Conservation (phyloP, 2,888 invertebrate genomes). For the Caenorhabditis sinica region DNA sequence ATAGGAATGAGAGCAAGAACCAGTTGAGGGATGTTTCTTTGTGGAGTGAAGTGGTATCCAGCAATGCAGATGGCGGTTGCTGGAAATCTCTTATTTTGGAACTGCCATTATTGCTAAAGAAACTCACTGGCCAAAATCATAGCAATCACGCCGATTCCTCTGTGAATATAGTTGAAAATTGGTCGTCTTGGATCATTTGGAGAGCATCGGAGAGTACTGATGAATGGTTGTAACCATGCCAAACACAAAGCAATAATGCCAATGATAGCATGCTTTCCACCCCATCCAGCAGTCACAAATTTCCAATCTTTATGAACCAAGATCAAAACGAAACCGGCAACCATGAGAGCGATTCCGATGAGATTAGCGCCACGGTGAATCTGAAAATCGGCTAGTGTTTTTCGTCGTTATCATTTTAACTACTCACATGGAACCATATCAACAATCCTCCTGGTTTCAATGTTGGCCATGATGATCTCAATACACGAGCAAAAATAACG, state of each 20-base stretch:
- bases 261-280: constrained; percentile 66
- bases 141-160: constrained; percentile 72
- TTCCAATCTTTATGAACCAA: constrained; percentile 71
- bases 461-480: constrained; percentile 72
- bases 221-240: constrained; percentile 76
- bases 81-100: constrained; percentile 39
- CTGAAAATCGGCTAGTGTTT: constrained; percentile 52
- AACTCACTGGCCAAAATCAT: constrained; percentile 73
- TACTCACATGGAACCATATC: constrained; percentile 77
- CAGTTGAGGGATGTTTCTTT: constrained; percentile 49
- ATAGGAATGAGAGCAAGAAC: constrained; percentile 66
- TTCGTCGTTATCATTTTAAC: background rate
- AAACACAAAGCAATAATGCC: constrained; percentile 72
- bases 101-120: background rate
- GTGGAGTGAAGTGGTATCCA: constrained; percentile 63
- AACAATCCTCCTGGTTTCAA: constrained; percentile 73
- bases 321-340: constrained; percentile 72
- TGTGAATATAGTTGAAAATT: constrained; percentile 77
- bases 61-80: constrained; percentile 73
- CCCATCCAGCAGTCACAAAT: constrained; percentile 68
- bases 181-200: constrained; percentile 73
- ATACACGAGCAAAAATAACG: constrained; percentile 73
- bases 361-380: constrained; percentile 74
- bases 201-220: constrained; percentile 72
- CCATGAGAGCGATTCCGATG: constrained; percentile 71